Conservation (phyloP, 2,888 invertebrate species). For the Trichopoda pennipes region DNA sequence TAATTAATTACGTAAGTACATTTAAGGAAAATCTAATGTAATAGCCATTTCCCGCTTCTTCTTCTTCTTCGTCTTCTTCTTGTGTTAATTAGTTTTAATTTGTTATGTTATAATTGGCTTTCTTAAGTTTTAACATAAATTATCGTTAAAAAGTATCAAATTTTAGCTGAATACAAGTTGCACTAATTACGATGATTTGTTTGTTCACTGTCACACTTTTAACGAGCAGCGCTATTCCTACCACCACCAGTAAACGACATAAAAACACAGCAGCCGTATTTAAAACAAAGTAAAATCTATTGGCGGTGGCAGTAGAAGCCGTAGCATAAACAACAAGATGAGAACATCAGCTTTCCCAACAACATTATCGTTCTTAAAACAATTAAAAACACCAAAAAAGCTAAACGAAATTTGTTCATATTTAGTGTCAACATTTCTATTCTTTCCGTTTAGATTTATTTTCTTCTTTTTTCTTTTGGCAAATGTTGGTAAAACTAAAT, state of each 20-base stretch:
- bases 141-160: constrained; percentile 51
- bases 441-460: too few relatives aligned
- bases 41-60: constrained; percentile 31
- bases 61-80: too few relatives aligned
- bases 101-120: constrained; percentile 56
- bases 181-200: constrained; percentile 58
- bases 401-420: too few relatives aligned
- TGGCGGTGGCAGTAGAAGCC: not conserved
- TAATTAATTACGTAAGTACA: not conserved
- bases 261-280: not conserved
- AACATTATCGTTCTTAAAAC: too few relatives aligned
- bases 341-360: too few relatives aligned
- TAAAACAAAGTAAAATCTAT: constrained; percentile 15
- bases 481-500: too few relatives aligned
- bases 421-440: too few relatives aligned
- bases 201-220: constrained; percentile 23
- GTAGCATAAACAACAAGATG: too few relatives aligned
- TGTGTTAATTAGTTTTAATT: constrained; percentile 60
- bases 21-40: not conserved
- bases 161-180: constrained; percentile 43
- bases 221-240: constrained; percentile 11
- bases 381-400: too few relatives aligned
- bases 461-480: too few relatives aligned
- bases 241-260: not conserved
- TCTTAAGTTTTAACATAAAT: constrained; percentile 61